These are phyloP conservation scores for Adrianichthys oophorus DNA, from an alignment of 2,797 vertebrate genomes.

Conservation along the genomic window DNA sequence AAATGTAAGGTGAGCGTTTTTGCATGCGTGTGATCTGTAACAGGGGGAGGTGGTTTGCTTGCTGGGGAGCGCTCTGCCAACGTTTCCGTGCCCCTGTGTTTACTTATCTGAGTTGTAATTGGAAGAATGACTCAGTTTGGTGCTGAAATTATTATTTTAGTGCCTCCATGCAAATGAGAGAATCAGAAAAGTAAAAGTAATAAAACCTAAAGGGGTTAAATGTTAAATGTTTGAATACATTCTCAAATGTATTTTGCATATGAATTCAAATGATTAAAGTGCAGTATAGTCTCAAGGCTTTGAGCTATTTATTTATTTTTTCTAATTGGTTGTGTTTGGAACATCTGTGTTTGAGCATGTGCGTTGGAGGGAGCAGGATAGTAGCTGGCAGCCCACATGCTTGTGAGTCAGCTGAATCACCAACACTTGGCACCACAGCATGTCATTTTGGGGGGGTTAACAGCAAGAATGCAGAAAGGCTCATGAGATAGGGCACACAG, in stretches of 20 bases:
- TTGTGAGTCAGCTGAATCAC: conserved; percentile 75
- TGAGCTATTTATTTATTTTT: conserved; percentile 5
- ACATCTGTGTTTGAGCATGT: conserved; percentile 26
- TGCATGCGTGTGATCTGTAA: conserved; percentile 9
- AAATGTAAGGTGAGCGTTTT: conserved; percentile 15
- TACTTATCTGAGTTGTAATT: conserved; percentile 64
- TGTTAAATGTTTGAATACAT: conserved; percentile 23
- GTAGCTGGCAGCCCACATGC: conserved; percentile 57
- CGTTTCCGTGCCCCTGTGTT: conserved; percentile 54
- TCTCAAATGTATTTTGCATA: not conserved
- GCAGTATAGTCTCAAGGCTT: no score
- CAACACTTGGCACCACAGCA: conserved; percentile 60
- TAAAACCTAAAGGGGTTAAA: conserved; percentile 12
- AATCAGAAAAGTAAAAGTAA: conserved; percentile 11
- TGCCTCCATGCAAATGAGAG: conserved; percentile 19
- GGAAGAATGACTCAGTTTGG: conserved; percentile 58
- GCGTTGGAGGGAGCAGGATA: conserved; percentile 36
- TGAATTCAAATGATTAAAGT: no score
- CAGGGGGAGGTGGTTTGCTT: conserved; percentile 23
- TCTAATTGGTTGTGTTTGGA: conserved; percentile 17
- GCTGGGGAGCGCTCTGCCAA: conserved; percentile 41
- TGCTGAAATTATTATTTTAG: conserved; percentile 66
- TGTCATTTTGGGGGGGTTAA: conserved; percentile 44
- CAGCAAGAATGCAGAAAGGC: conserved; percentile 11
- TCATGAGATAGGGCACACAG: conserved; percentile 37